Evolutionary conservation across 2,797 vertebrate genomes (phyloP), one percentile per base, ranked within the genome.

Genomic region (Tolypeutes matacus): DNA sequence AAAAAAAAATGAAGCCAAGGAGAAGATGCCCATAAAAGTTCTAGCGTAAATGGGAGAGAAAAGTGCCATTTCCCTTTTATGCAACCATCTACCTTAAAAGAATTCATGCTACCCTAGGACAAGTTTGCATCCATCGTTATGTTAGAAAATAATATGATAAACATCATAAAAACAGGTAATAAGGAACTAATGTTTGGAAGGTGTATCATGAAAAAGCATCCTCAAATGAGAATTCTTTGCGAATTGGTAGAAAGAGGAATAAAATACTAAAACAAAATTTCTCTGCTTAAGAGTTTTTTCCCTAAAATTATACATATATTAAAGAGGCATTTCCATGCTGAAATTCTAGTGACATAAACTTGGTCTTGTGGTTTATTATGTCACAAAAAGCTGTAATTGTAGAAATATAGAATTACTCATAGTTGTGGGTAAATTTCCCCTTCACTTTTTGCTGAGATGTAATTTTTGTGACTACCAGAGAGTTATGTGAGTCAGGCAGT

Each of bases 241-340:
- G 65, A 14, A 76, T 3, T 51, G 46, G 18, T 60, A 64, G 25
- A 73, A 82, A 77, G 62, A 81, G 64, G 53, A 87, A 69, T 27
- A 25, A 80, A 81, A 12, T 51, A 60, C n/a, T 53, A 78, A 92
- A 84, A 64, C 46, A 82, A 65, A 73, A 60, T 17, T 85, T 56
- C 39, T 90, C 72, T 92, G 72, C 82, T 84, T 51, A 87, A 27
- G 34, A 77, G 21, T 85, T 85, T 87, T 81, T 96, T 90, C 31
- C 70, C 80, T 80, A 0, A 96, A 96, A 96, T 96, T 94, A 85
- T 91, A 92, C 3, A n/a, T 83, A 34, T 93, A 90, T 95, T 93
- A 89, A 94, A 76, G 88, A 94, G 72, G 87, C 65, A 91, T 93
- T 86, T 91, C 75, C 72, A 86, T 91, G 80, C 70, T 95, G 60